Percentiles rank a stretch among this genome's conserved stretches.
phyloP scores from a whole-genome alignment of 1,140 invertebrate genomes.

The Trinorchestia longiramus region DNA sequence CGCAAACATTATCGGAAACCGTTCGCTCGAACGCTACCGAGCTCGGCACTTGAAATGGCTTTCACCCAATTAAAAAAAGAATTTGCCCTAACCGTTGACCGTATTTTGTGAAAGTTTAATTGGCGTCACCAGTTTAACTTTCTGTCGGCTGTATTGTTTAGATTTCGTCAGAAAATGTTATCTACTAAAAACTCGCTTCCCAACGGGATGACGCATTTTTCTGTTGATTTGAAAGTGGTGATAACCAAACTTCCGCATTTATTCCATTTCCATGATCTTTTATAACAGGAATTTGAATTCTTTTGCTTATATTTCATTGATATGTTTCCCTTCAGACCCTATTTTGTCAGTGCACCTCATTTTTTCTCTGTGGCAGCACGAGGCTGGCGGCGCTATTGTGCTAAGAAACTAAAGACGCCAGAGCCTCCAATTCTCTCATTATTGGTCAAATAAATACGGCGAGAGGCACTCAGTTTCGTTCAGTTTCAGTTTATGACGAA shows the following conservation, averaged over 20 bases:
- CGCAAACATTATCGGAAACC: slow-evolving; percentile 49
- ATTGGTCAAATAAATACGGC: slow-evolving; percentile 24
- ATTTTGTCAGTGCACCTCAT: neutral
- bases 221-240: neutral
- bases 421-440: slow-evolving; percentile 39
- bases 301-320: neutral
- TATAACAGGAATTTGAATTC: neutral
- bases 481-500: slow-evolving; percentile 34
- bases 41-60: neutral
- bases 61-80: neutral
- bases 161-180: neutral
- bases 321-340: neutral
- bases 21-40: slow-evolving; percentile 13
- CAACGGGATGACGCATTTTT: neutral
- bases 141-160: neutral
- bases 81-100: neutral
- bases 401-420: slow-evolving; percentile 22
- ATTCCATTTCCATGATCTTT: neutral
- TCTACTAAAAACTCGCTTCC: no score
- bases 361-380: neutral
- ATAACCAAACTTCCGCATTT: neutral
- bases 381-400: neutral
- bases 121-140: neutral
- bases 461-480: neutral
- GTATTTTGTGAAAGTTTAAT: neutral